Base-by-base conservation (phyloP, 2,888 invertebrate genomes). In the Omphaloscelis lunosa region DNA sequence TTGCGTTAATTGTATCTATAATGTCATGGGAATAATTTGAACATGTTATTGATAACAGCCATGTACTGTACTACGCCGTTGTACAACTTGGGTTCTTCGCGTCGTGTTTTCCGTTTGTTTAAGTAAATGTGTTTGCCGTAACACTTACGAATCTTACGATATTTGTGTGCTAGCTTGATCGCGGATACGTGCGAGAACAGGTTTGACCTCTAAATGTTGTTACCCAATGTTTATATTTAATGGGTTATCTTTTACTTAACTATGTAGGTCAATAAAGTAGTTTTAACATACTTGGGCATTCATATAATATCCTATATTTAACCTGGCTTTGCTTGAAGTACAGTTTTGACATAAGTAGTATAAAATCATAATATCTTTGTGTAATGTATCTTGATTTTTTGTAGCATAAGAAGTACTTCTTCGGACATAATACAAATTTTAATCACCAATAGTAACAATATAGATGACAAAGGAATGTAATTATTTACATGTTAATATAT, bases 171-270 rank as follows among this genome's bases (percentile, higher is more conserved):
- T 84, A 87, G 79, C 84, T 89, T 84, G 87, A 91, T 93, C 87
- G 89, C 94, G 93, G 95, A 95, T 94, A 92, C 94, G 89, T 90
- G 88, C 80, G 71, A 90, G 89, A 92, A 93, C 93, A 90, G 86
- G 93, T 94, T 93, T 94, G 94, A 94, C 94, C 95, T 95, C 93
- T 92, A 92, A 90, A 91, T 89, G 89, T 91, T 85, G 88, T 93
- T 92, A 90, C 92, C 82, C 86, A 92, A 93, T 93, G 90, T 91
- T 92, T 93, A 92, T 92, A 81, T 86, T 81, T 77, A 71, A 89
- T 89, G 92, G 92, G 91, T 93, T 93, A 94, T 93, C 93, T 90
- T 41, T 78, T 80, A 75, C 59, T 84, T 82, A 82, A 83, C 72
- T 89, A 91, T 89, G 86, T 92, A 88, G 92, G 92, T 92, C 91